A percentile compares a stretch with the other conserved stretches of the same genome.
These are phyloP conservation scores for Drosophila kohkoa DNA, from an alignment of 1,140 invertebrate genomes.

Conservation along the genomic window DNA sequence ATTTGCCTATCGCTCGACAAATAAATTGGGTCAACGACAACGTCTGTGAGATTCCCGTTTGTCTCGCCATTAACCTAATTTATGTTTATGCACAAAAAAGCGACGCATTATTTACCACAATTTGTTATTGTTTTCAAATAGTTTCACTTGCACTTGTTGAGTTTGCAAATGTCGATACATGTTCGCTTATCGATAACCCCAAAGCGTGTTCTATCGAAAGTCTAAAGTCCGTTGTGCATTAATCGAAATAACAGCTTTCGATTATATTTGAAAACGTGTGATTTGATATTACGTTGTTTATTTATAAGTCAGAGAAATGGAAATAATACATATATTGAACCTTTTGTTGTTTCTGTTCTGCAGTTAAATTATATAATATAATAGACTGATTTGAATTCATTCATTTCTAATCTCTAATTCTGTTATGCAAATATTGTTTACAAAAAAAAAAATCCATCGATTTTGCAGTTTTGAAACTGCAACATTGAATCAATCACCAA, in stretches of 20 bases:
- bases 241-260: background rate
- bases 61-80: constrained; percentile 62
- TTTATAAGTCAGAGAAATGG: too few species aligned
- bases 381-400: too few species aligned
- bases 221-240: constrained; percentile 3
- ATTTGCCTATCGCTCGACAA: constrained; percentile 1
- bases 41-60: background rate
- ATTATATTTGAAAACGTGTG: background rate
- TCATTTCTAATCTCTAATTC: too few species aligned
- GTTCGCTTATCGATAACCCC: background rate
- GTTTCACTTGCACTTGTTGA: background rate
- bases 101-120: background rate
- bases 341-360: too few species aligned
- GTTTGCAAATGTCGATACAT: background rate
- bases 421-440: too few species aligned
- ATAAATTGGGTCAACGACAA: constrained; percentile 58
- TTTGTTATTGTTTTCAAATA: background rate
- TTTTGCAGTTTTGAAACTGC: too few species aligned
- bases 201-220: background rate
- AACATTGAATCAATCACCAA: too few species aligned
- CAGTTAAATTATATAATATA: too few species aligned
- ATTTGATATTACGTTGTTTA: background rate
- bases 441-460: too few species aligned
- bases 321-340: too few species aligned
- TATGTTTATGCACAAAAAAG: constrained; percentile 14